Percentiles rank a stretch among this genome's conserved stretches.
These are phyloP conservation scores for Triplophysa yarkandensis DNA, from an alignment of 2,797 vertebrate species.

Conservation along the genomic window DNA sequence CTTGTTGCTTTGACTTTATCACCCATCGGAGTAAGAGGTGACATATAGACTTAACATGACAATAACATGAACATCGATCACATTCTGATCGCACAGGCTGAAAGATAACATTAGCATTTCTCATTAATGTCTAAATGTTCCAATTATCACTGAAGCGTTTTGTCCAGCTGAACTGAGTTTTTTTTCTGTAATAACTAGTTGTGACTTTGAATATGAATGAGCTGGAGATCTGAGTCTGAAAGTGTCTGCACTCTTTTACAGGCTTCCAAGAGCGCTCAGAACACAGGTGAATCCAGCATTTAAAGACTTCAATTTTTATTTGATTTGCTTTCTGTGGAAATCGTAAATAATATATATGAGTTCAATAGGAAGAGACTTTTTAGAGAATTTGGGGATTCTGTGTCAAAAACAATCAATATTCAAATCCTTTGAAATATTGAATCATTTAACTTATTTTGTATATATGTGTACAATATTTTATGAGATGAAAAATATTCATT, in stretches of 20 bases:
- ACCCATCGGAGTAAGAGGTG: too few species aligned
- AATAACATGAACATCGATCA: background rate
- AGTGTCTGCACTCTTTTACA: slow-evolving; percentile 56
- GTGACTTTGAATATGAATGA: slow-evolving; percentile 41
- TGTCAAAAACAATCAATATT: background rate
- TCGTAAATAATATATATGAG: too few species aligned
- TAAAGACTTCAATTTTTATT: slow-evolving; percentile 44
- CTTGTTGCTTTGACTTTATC: background rate
- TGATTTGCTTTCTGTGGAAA: background rate
- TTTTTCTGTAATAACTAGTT: slow-evolving; percentile 6
- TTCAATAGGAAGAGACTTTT: too few species aligned
- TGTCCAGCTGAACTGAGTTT: background rate
- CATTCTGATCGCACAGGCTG: too few species aligned
- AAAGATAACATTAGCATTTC: slow-evolving; percentile 12
- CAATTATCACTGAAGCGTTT: background rate
- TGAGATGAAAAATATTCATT: background rate
- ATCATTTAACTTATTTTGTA: background rate
- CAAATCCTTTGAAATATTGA: too few species aligned
- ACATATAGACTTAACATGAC: background rate
- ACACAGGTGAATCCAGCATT: slow-evolving; percentile 71
- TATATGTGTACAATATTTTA: background rate
- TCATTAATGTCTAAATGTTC: background rate
- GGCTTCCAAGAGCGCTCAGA: slow-evolving; percentile 65
- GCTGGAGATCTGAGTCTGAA: slow-evolving; percentile 3
- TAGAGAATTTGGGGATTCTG: too few species aligned